A percentile compares a stretch with the other conserved stretches of the same genome.
Conservation (phyloP, 1,140 invertebrate species). For the Gonioctena quinquepunctata region DNA sequence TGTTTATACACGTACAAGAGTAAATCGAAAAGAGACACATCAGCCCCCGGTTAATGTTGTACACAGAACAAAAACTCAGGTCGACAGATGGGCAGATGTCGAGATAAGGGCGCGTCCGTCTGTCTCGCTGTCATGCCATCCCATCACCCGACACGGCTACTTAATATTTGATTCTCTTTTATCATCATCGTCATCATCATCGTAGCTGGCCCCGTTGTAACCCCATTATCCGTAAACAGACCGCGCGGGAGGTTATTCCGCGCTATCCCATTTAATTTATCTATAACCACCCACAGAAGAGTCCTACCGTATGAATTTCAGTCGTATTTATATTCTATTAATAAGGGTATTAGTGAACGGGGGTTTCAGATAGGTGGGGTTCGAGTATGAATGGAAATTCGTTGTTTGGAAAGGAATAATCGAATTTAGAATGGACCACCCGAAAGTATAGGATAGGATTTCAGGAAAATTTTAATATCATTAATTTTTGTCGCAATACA, state of each 20-base stretch:
- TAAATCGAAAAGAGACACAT: slow-evolving; percentile 3
- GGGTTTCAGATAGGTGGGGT: background rate
- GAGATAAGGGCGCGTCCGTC: slow-evolving; percentile 20
- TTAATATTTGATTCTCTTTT: slow-evolving; percentile 20
- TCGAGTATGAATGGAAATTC: background rate
- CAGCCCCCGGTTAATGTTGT: background rate
- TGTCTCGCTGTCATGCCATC: background rate
- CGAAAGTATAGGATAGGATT: no score
- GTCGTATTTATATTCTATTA: slow-evolving; percentile 15
- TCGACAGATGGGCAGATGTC: slow-evolving; percentile 22
- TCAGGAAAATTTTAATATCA: no score
- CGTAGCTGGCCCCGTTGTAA: background rate
- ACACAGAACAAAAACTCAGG: background rate
- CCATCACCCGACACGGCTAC: slow-evolving; percentile 10
- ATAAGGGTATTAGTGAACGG: background rate
- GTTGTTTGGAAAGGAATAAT: no score
- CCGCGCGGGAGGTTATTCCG: slow-evolving; percentile 1
- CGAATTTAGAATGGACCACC: background rate
- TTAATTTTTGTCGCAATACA: no score
- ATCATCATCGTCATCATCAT: slow-evolving; percentile 1
- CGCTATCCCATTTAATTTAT: slow-evolving; percentile 1
- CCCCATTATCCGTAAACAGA: slow-evolving; percentile 18
- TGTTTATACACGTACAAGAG: background rate
- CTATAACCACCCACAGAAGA: slow-evolving; percentile 5
- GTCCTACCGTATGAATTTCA: slow-evolving; percentile 2